Conservation (phyloP, 2,797 vertebrate genomes). For the Silurus lanzhouensis region DNA sequence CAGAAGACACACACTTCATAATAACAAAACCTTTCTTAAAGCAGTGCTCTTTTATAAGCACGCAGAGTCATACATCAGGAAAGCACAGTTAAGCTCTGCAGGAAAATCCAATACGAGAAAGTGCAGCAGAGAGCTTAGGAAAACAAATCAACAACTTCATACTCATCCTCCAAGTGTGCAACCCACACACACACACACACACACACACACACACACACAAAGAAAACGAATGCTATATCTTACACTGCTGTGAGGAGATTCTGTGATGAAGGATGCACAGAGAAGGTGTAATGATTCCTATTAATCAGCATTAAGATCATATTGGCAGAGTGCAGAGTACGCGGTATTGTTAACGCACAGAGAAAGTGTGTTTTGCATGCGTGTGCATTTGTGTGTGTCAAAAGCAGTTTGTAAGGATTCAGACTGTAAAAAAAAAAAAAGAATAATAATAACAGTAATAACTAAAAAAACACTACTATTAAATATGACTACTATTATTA, state of each 20-base stretch:
- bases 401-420: neutral
- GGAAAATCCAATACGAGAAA: conserved; percentile 23
- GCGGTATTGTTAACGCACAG: neutral
- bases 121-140: conserved; percentile 27
- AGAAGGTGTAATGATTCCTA: conserved; percentile 26
- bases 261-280: neutral
- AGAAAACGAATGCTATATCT: conserved; percentile 8
- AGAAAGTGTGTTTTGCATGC: neutral
- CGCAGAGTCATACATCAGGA: conserved; percentile 42
- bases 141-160: conserved; percentile 37
- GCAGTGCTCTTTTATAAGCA: neutral
- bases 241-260: neutral
- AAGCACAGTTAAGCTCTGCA: conserved; percentile 21
- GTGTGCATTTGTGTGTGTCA: neutral
- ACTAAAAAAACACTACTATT: too few species aligned
- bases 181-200: neutral
- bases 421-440: neutral
- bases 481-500: too few species aligned
- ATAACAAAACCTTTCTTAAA: conserved; percentile 39
- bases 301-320: conserved; percentile 44
- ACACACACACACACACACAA: neutral
- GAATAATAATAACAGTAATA: neutral
- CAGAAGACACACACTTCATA: neutral
- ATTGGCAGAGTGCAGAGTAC: conserved; percentile 9
- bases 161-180: conserved; percentile 20